phyloP scores from a whole-genome alignment of 1,140 invertebrate species.

The Drosophila eugracilis region DNA sequence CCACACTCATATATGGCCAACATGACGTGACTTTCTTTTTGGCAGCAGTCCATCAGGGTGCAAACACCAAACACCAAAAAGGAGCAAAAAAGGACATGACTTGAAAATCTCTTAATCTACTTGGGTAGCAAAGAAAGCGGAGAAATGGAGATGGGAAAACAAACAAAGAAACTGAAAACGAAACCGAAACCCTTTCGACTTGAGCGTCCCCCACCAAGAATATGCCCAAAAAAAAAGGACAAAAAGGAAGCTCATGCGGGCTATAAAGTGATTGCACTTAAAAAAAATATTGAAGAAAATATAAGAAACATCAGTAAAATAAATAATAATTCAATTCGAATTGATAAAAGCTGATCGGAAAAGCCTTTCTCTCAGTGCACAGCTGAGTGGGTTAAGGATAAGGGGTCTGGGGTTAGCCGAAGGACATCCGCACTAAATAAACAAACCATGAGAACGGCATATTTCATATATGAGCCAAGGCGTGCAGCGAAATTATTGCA shows the following conservation, averaged over 20 bases:
- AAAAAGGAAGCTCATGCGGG: conserved; percentile 33
- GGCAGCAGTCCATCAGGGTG: conserved; percentile 76
- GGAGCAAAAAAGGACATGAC: conserved; percentile 76
- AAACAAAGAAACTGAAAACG: conserved; percentile 50
- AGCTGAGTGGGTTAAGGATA: conserved; percentile 21
- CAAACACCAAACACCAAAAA: conserved; percentile 10
- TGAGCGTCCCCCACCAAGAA: conserved; percentile 23
- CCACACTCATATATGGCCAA: conserved; percentile 20
- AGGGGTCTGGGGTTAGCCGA: conserved; percentile 16
- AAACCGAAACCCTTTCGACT: conserved; percentile 60
- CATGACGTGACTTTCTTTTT: conserved; percentile 76
- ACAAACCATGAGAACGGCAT: conserved; percentile 82
- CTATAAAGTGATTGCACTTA: conserved; percentile 5
- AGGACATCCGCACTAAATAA: conserved; percentile 72
- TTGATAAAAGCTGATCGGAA: too few species aligned
- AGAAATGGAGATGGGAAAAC: conserved; percentile 16
- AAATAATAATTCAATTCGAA: too few species aligned
- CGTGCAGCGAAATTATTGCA: conserved; percentile 70
- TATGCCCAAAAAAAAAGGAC: conserved; percentile 29
- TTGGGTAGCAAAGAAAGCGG: conserved; percentile 44
- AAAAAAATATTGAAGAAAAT: background rate
- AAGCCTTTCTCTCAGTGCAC: too few species aligned
- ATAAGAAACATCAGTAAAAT: too few species aligned
- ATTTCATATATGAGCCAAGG: conserved; percentile 66
- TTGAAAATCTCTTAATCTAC: conserved; percentile 83